Percentiles rank a stretch among this genome's conserved stretches.
Evolutionary conservation across 2,797 vertebrate species (phyloP).

Genomic region (Intellagama lesueurii): DNA sequence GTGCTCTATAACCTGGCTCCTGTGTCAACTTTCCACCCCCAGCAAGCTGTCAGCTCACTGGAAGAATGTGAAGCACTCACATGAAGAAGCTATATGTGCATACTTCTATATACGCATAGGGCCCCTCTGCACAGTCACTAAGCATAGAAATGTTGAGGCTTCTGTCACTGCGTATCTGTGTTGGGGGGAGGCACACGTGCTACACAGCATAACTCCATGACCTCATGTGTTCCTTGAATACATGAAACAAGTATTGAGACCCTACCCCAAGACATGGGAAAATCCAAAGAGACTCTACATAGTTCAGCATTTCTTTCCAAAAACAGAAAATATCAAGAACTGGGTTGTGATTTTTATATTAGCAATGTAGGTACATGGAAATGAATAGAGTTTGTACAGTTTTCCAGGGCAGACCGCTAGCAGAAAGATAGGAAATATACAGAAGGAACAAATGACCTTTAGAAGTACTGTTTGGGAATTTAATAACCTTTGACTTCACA

Average conservation of each 20-base stretch:
- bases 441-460: not conserved
- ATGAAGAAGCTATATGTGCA: not conserved
- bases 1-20: not conserved
- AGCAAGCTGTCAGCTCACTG: not conserved
- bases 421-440: accelerated
- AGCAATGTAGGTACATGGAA: not conserved
- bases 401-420: not conserved
- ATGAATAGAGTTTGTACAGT: not conserved
- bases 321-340: not conserved
- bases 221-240: not conserved
- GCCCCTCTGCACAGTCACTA: not conserved
- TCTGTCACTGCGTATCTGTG: no score
- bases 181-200: not conserved
- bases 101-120: not conserved
- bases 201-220: not conserved
- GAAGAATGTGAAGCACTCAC: not conserved
- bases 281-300: not conserved
- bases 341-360: accelerated
- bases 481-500: not conserved
- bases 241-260: not conserved
- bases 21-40: not conserved
- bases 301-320: not conserved
- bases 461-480: not conserved
- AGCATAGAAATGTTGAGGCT: not conserved
- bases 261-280: not conserved